Evolutionary conservation across 2,113 vertebrate species (phyloP), one percentile per base, ranked within the genome.

Genomic region (Sander vitreus): DNA sequence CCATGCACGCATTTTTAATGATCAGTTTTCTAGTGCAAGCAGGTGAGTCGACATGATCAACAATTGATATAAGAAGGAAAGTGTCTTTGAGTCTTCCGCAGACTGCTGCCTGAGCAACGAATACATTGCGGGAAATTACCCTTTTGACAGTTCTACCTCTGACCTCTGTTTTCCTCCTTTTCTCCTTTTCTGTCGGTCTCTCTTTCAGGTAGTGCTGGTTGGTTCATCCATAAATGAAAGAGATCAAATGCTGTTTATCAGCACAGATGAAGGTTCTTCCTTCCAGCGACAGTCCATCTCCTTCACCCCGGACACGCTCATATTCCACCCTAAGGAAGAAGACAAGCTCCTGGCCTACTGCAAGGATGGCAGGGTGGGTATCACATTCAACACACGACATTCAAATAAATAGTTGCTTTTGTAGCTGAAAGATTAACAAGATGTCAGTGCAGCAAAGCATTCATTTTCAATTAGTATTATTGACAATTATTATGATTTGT

Each of bases 251-350:
- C 94, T 99, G 72, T 99, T 99, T 73, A 96, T 99, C 90, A 99
- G 98, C 88, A 96, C 84, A 0, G 98, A 99, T 1, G 98, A 99
- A 88, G 98, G 97, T 1, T 94, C 96, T 39, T 97, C 96, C 45
- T 99, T 99, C 94, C 98, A 98, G 93, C 96, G 96, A 16, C 96
- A 98, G 66, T 91, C 95, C 0, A 86, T 98, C 55, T 78, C 90
- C 80, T 99, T 99, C 94, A 96, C 93, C 6, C 96, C 97, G 43
- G 98, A 98, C 70, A 96, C 94, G 0, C 93, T 99, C 16, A 82
- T 98, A 80, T 99, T 99, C 91, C 98, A 99, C 90, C 98, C 98
- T 0, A 97, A 96, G 83, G 96, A 97, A 18, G 97, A 99, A 86
- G 97, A 99, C 93, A 99, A 97, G 90, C 89, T 99, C 21, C 94